Base-by-base conservation (phyloP, 2,888 invertebrate species). In the Drosophila sordidula region DNA sequence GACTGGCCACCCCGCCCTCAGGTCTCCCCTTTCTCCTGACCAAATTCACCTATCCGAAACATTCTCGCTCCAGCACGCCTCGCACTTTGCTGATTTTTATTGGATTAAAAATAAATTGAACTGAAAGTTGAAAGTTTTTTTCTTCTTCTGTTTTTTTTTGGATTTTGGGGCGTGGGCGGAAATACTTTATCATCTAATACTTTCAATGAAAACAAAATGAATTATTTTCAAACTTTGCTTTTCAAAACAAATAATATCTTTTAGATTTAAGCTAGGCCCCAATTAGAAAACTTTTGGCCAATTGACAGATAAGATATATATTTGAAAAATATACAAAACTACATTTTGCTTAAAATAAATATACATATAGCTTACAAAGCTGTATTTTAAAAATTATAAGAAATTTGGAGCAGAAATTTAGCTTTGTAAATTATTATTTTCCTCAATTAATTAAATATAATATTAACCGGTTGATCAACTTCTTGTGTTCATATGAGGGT, bases 81-180 rank as follows among this genome's bases (percentile, higher is more conserved):
- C 22, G 55, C 42, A 45, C 54, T 58, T 59, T 63, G 36, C 50
- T 49, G 59, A 66, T 67, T 63, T 75, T 71, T 75, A 75, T 75
- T 75, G 75, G 75, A 75, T 71, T 75, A 64, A 57, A 75, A 67
- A 57, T 47, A 68, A 68, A 73, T 72, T 72, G 51, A 63, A 46
- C 45, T 36, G 6, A 72, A 56, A 58, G 62, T 63, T 73, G 55
- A 44, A 38, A 55, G 50, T 42, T 50, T 22, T 25, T 14, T 46
- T 26, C 16, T 8, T 12, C 56, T 5, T n/a, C 8, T 25, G 6
- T 14, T 36, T 14, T 49, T 16, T 25, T 45, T 57, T 44, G 8
- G 22, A 2, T 9, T 9, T 39, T 39, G 16, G 39, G 4, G 16
- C 26, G 8, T 29, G 26, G 29, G 26, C 11, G 46, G 6, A 26